Conservation (phyloP, 2,113 vertebrate genomes). For the Eonycteris spelaea region DNA sequence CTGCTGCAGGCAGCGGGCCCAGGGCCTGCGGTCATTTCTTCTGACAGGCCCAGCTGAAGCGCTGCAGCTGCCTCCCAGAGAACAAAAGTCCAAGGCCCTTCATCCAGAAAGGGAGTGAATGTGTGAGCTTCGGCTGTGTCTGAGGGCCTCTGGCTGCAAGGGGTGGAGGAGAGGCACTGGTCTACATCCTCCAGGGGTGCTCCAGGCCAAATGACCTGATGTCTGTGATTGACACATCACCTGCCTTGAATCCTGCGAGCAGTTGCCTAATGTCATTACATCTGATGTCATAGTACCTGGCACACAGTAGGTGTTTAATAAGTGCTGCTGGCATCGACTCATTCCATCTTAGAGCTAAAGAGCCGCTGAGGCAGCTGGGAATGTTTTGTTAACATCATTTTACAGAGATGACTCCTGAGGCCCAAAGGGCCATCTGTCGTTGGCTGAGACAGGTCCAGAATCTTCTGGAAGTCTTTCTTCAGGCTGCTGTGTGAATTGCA, state of each 20-base stretch:
- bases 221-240: neutral
- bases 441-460: neutral
- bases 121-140: rapidly evolving
- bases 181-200: neutral
- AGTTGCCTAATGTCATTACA: rapidly evolving
- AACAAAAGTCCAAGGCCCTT: no score
- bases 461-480: neutral
- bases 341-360: neutral
- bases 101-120: no score
- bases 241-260: neutral
- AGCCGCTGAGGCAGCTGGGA: neutral
- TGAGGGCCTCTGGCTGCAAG: neutral
- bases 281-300: rapidly evolving
- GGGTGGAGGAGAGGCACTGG: neutral
- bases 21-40: neutral
- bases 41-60: neutral
- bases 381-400: neutral
- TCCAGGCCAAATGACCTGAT: no score
- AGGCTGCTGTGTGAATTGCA: neutral
- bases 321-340: rapidly evolving
- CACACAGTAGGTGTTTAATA: neutral
- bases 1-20: neutral
- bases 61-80: neutral
- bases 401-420: neutral
- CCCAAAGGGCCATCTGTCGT: neutral